These are phyloP conservation scores for Pteromalus puparum DNA, from an alignment of 1,140 invertebrate species.

Conservation along the genomic window DNA sequence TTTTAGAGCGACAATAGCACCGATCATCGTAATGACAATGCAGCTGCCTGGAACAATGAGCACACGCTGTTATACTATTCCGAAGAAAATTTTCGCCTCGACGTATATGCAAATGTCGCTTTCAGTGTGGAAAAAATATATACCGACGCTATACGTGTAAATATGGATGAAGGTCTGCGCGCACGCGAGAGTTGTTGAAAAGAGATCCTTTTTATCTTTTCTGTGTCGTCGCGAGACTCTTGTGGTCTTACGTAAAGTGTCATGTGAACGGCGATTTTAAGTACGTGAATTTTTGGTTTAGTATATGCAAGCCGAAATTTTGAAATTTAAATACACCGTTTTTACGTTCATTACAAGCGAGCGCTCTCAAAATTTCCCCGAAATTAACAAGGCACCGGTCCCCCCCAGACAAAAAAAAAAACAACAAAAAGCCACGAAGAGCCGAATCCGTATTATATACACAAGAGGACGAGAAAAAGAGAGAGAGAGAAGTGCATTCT, in stretches of 20 bases:
- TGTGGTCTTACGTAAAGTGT: background rate
- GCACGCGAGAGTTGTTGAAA: background rate
- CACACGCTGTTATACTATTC: background rate
- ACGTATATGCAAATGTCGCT: constrained; percentile 18
- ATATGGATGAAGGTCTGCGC: constrained; percentile 35
- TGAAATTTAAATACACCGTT: too few species aligned
- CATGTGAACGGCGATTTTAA: too few species aligned
- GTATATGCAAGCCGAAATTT: too few species aligned
- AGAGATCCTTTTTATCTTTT: background rate
- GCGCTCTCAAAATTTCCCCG: constrained; percentile 9
- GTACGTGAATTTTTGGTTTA: too few species aligned
- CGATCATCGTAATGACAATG: constrained; percentile 52
- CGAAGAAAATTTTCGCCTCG: constrained; percentile 21
- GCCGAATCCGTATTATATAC: background rate
- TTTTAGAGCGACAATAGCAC: constrained; percentile 13
- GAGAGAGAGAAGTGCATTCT: constrained; percentile 52
- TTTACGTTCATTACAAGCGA: background rate
- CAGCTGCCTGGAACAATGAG: constrained; percentile 34
- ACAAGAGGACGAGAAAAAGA: constrained; percentile 5
- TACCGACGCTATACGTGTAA: background rate
- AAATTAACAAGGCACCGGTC: constrained; percentile 5
- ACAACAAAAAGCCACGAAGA: background rate
- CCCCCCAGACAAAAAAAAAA: background rate
- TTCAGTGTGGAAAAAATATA: constrained; percentile 31
- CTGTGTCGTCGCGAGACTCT: background rate